Evolutionary conservation across 1,140 invertebrate genomes (phyloP), one percentile per base, ranked within the genome.

Genomic region (Liolophura sinensis): DNA sequence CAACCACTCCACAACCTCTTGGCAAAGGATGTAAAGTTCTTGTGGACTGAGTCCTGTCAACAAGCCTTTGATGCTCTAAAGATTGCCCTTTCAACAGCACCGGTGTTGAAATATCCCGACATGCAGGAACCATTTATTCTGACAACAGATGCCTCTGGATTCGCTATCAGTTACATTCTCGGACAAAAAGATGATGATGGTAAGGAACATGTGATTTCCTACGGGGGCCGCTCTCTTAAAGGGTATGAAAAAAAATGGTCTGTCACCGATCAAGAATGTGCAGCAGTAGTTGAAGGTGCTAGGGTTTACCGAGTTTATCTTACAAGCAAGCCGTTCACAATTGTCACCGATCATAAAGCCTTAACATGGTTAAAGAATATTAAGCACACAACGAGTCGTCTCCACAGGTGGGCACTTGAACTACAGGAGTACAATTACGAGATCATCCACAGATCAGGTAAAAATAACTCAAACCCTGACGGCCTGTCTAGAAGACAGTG

Each of bases 11-110:
- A n/a, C n/a, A n/a, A n/a, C n/a, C n/a, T 88, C 11, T 60, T 82
- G 40, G 78, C 81, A 64, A 85, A 86, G 70, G 74, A 84, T 48
- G 24, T 31, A 22, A 57, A 61, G 64, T 68, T 67, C 15, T 47
- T 60, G 20, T 78, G 76, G 76, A 65, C 65, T 46, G 24, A 64
- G 27, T 60, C 61, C 1, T 64, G 62, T 62, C 57, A 76, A 57
- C 47, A 14, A 25, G 60, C 76, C 14, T 75, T 78, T 69, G 48
- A 73, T n/a, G 63, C 58, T 22, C 54, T 76, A 22, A 78, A 73
- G n/a, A n/a, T n/a, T n/a, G n/a, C n/a, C n/a, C n/a, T n/a, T n/a
- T n/a, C n/a, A n/a, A n/a, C n/a, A n/a, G n/a, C n/a, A n/a, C n/a
- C n/a, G n/a, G n/a, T n/a, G n/a, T n/a, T n/a, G n/a, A n/a, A n/a